A percentile compares a stretch with the other conserved stretches of the same genome.
These are phyloP conservation scores for Heliconius congener DNA, from an alignment of 1,140 invertebrate genomes.

Conservation along the genomic window DNA sequence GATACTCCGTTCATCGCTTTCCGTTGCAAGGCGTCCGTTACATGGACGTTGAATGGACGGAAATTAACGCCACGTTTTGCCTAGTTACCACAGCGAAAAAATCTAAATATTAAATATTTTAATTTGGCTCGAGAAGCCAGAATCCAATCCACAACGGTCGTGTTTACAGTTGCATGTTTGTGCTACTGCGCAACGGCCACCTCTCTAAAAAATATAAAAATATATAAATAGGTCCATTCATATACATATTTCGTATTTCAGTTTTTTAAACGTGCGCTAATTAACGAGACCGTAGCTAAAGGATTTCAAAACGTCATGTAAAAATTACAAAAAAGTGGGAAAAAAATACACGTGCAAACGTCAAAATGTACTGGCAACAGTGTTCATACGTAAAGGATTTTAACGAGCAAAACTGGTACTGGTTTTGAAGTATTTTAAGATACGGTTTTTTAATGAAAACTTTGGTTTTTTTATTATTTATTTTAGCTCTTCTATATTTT, in stretches of 20 bases:
- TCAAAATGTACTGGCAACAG: neutral
- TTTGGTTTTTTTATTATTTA: neutral
- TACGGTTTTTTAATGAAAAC: neutral
- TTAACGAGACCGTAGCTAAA: slow-evolving; percentile 17
- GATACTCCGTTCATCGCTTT: too few relatives aligned
- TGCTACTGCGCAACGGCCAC: too few relatives aligned
- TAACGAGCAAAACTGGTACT: slow-evolving; percentile 14
- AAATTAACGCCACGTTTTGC: too few relatives aligned
- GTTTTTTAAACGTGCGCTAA: slow-evolving; percentile 10
- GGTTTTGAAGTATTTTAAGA: neutral
- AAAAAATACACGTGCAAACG: slow-evolving; percentile 8
- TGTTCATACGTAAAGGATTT: slow-evolving; percentile 17
- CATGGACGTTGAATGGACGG: too few relatives aligned
- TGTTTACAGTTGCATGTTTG: too few relatives aligned
- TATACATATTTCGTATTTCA: neutral
- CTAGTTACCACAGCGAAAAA: too few relatives aligned
- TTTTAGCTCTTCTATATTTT: neutral
- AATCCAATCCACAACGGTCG: too few relatives aligned
- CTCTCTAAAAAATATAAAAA: neutral
- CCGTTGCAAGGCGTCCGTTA: too few relatives aligned
- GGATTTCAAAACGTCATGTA: slow-evolving; percentile 13
- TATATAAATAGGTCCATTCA: neutral
- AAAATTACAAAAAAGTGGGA: slow-evolving; percentile 19
- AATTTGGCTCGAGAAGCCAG: too few relatives aligned
- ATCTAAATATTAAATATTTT: too few relatives aligned